phyloP scores from a whole-genome alignment of 2,888 invertebrate genomes.

The Platycnemis pennipes region DNA sequence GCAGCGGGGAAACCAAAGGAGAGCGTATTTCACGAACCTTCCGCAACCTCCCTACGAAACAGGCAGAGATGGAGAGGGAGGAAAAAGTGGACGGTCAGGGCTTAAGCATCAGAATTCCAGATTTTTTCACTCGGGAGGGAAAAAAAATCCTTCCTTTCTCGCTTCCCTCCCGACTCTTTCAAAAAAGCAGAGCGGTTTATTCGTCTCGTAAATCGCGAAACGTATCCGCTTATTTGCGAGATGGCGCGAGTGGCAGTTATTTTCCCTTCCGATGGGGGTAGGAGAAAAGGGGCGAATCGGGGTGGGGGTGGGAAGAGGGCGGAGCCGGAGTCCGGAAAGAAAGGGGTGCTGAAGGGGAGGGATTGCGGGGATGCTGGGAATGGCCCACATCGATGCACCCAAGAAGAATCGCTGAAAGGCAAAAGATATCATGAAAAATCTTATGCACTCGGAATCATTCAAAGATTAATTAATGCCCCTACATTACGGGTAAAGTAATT shows the following conservation, averaged over 20 bases:
- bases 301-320: not conserved
- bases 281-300: not conserved
- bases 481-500: no score
- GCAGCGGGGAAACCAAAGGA: slow-evolving; percentile 45
- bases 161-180: not conserved
- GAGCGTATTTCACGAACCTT: slow-evolving; percentile 54
- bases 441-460: no score
- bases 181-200: slow-evolving; percentile 51
- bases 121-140: not conserved
- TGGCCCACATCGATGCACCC: no score
- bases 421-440: no score
- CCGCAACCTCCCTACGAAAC: not conserved
- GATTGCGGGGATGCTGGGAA: no score
- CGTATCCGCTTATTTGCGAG: slow-evolving; percentile 65
- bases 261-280: not conserved
- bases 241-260: slow-evolving; percentile 24
- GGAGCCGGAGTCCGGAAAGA: not conserved
- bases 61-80: not conserved
- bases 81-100: slow-evolving; percentile 22
- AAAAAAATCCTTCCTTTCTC: not conserved
- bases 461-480: no score
- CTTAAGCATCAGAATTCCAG: slow-evolving; percentile 19
- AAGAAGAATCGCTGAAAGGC: no score
- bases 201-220: slow-evolving; percentile 65
- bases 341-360: not conserved